Evolutionary conservation across 2,888 invertebrate genomes (phyloP).

Genomic region (Nysson spinosus): DNA sequence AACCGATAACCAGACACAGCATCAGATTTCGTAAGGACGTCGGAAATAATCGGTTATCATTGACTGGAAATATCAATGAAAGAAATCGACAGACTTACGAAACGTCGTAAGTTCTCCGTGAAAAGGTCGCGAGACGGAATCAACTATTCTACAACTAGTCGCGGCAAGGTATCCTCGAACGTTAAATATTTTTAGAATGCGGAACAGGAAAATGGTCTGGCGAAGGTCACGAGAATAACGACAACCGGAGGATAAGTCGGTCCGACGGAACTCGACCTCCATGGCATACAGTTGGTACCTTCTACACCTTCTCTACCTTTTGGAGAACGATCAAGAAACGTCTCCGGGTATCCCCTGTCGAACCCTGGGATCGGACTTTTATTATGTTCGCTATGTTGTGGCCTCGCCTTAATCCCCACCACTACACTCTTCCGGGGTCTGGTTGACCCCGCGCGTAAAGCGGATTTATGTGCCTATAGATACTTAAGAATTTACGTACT

Average conservation of each 20-base stretch:
- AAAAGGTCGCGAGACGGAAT: slow-evolving; percentile 1
- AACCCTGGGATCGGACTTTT: slow-evolving; percentile 42
- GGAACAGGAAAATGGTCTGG: slow-evolving; percentile 62
- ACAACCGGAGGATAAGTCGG: slow-evolving; percentile 36
- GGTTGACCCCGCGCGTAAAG: slow-evolving; percentile 43
- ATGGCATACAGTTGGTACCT: slow-evolving; percentile 34
- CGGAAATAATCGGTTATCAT: too few species aligned
- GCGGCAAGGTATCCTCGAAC: slow-evolving; percentile 16
- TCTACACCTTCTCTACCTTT: too few species aligned
- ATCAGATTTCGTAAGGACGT: too few species aligned
- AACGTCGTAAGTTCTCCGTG: not conserved
- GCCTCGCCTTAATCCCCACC: slow-evolving; percentile 58
- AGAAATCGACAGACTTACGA: not conserved
- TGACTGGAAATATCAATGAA: too few species aligned
- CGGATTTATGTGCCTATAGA: slow-evolving; percentile 35
- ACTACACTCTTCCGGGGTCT: slow-evolving; percentile 48
- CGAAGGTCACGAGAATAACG: slow-evolving; percentile 59
- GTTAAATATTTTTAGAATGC: slow-evolving; percentile 64
- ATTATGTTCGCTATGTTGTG: slow-evolving; percentile 52
- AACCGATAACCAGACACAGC: too few species aligned
- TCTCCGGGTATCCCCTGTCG: slow-evolving; percentile 26
- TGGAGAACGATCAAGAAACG: slow-evolving; percentile 57
- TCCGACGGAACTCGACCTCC: slow-evolving; percentile 44
- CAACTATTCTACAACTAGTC: slow-evolving; percentile 25
- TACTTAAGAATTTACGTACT: not conserved